Evolutionary conservation across 2,888 invertebrate species (phyloP).

Genomic region (Balanococcus diminutus): DNA sequence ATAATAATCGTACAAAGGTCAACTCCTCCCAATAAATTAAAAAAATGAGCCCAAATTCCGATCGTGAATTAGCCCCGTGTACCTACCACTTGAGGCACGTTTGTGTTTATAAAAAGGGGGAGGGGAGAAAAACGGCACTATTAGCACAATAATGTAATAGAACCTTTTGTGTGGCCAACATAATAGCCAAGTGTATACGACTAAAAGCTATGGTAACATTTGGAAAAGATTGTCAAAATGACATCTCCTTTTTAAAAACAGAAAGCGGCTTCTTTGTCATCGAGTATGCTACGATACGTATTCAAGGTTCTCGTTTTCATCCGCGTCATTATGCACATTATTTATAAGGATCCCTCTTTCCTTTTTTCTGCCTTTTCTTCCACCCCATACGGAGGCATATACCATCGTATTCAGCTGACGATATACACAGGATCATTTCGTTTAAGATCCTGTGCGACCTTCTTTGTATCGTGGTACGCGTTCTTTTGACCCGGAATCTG

Average conservation of each 20-base stretch:
- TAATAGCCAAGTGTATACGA: slow-evolving; percentile 19
- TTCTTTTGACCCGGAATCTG: background rate
- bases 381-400: background rate
- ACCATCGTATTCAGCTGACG: background rate
- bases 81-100: background rate
- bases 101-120: background rate
- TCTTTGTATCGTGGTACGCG: background rate
- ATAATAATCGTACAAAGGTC: background rate
- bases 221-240: slow-evolving; percentile 37
- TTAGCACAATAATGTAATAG: slow-evolving; percentile 41
- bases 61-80: slow-evolving; percentile 13
- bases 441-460: background rate
- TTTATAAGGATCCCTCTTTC: background rate
- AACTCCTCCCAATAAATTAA: background rate
- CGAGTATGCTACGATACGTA: slow-evolving; percentile 1
- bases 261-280: slow-evolving; percentile 33
- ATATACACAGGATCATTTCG: background rate
- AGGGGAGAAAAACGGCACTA: background rate
- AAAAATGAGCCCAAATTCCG: background rate
- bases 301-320: slow-evolving; percentile 24
- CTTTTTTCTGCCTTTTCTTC: background rate
- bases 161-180: slow-evolving; percentile 12
- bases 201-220: slow-evolving; percentile 33
- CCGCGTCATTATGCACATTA: slow-evolving; percentile 36
- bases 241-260: slow-evolving; percentile 41